Percentiles rank a stretch among this genome's conserved stretches.
Conservation (phyloP, 1,140 invertebrate species). For the Megalopta genalis region DNA sequence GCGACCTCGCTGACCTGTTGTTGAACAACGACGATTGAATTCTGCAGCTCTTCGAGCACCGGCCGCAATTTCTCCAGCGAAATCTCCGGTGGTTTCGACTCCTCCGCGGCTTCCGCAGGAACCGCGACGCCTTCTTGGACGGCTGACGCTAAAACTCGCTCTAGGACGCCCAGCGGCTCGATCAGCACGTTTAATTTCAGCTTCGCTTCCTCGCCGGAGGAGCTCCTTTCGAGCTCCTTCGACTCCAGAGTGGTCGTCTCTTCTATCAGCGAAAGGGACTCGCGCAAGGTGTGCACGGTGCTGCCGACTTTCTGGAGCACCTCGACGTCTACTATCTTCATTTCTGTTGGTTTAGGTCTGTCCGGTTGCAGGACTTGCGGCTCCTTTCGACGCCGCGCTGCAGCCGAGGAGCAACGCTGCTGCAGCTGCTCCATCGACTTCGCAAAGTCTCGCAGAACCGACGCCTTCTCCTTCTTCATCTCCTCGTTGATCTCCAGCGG, state of each 20-base stretch:
- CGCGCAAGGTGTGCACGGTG: constrained; percentile 37
- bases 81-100: constrained; percentile 18
- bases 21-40: constrained; percentile 42
- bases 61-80: constrained; percentile 24
- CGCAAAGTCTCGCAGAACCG: not conserved
- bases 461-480: not conserved
- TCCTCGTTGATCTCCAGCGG: not conserved
- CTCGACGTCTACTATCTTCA: constrained; percentile 11
- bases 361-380: not conserved
- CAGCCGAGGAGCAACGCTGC: constrained; percentile 24
- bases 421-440: constrained; percentile 42
- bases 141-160: constrained; percentile 46
- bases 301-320: constrained; percentile 42
- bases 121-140: not conserved
- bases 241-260: constrained; percentile 24
- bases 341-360: constrained; percentile 10
- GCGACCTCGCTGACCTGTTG: constrained; percentile 19
- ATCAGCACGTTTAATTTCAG: constrained; percentile 33
- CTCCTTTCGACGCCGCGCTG: constrained; percentile 5
- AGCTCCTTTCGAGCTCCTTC: constrained; percentile 15
- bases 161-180: constrained; percentile 62
- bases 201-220: not conserved
- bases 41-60: constrained; percentile 41
- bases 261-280: constrained; percentile 34
- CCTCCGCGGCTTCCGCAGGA: not conserved